A percentile compares a stretch with the other conserved stretches of the same genome.
These are phyloP conservation scores for Apoda limacodes DNA, from an alignment of 2,888 invertebrate species.

Conservation along the genomic window DNA sequence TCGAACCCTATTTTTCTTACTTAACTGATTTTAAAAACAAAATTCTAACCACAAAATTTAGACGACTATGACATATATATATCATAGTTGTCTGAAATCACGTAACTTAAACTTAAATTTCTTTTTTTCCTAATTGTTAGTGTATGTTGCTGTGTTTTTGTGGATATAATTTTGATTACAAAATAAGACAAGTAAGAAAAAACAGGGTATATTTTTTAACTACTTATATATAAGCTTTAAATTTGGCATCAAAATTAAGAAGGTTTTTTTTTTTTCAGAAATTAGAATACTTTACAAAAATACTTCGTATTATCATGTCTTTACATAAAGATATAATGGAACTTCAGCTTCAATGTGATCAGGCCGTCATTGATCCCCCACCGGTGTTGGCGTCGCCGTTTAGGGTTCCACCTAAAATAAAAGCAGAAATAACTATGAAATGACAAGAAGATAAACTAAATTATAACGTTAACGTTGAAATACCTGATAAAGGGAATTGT, in stretches of 20 bases:
- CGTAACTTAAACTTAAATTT: too few species aligned
- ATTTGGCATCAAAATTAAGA: background rate
- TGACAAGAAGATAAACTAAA: conserved; percentile 33
- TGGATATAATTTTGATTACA: too few species aligned
- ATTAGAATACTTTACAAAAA: conserved; percentile 58
- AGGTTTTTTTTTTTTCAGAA: conserved; percentile 35
- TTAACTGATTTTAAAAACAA: too few species aligned
- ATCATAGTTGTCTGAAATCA: too few species aligned
- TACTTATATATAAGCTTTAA: too few species aligned
- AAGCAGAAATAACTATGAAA: conserved; percentile 53
- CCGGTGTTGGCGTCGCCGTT: conserved; percentile 25
- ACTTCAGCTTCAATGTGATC: conserved; percentile 40
- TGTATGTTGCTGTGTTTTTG: too few species aligned
- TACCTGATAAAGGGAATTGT: conserved; percentile 21
- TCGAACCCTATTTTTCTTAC: too few species aligned
- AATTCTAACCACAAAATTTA: too few species aligned
- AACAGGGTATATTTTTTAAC: conserved; percentile 6
- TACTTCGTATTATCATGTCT: conserved; percentile 56
- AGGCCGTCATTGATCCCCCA: conserved; percentile 24
- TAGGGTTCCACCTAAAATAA: conserved; percentile 40
- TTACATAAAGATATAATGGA: conserved; percentile 55
- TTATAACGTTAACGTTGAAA: conserved; percentile 30
- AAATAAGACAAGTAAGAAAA: too few species aligned
- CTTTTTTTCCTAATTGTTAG: too few species aligned
- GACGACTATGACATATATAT: too few species aligned